phyloP scores from a whole-genome alignment of 2,888 invertebrate genomes.

The Ectemnius cavifrons region DNA sequence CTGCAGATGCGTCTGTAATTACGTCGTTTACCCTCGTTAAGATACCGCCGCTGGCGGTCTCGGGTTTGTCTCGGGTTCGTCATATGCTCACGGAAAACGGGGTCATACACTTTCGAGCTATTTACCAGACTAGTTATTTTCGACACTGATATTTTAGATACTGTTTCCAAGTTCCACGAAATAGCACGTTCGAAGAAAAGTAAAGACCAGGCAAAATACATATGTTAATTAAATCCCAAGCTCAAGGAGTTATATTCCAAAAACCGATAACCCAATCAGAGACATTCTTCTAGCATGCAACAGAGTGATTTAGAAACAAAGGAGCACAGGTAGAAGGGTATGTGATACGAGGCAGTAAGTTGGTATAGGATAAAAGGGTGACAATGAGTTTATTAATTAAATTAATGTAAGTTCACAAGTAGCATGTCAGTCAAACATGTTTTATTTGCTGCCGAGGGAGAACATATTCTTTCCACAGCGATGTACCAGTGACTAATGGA shows the following conservation, averaged over 20 bases:
- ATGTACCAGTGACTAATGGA: constrained; percentile 11
- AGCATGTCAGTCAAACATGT: constrained; percentile 1
- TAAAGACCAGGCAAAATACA: too few species aligned
- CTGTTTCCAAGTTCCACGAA: too few species aligned
- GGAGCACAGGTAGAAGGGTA: background rate
- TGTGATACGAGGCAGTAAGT: constrained; percentile 38
- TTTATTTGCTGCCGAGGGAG: constrained; percentile 37
- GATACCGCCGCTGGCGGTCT: constrained; percentile 28
- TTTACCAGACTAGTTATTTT: too few species aligned
- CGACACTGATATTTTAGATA: too few species aligned
- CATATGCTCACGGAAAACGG: constrained; percentile 14
- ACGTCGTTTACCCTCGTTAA: constrained; percentile 50
- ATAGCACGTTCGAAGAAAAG: too few species aligned
- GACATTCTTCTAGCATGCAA: background rate
- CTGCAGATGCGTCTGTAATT: constrained; percentile 39
- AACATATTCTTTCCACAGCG: constrained; percentile 31
- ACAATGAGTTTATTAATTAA: constrained; percentile 38
- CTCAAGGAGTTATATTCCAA: too few species aligned
- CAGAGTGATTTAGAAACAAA: constrained; percentile 2
- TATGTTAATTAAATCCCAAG: too few species aligned
- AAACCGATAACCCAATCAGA: too few species aligned
- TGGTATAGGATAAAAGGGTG: constrained; percentile 30
- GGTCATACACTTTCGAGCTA: constrained; percentile 19
- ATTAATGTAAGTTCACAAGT: constrained; percentile 7
- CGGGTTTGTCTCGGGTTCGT: constrained; percentile 30